Base-by-base conservation (phyloP, 1,140 invertebrate species). In the Macrobrachium nipponense region DNA sequence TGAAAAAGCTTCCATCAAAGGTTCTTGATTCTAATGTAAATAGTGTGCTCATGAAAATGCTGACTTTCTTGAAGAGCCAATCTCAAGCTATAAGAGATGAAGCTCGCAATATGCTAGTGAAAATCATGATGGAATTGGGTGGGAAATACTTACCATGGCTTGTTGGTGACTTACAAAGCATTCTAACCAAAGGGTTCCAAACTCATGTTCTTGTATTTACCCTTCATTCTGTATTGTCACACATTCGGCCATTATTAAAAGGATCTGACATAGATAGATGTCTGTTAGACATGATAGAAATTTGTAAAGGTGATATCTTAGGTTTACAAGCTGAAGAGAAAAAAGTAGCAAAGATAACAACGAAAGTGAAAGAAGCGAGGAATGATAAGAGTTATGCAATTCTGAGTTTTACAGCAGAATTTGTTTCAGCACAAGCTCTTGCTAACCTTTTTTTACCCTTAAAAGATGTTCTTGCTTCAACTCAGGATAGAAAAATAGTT, bases 151-250 rank as follows among this genome's bases (percentile, higher is more conserved):
- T 99, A 84, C 92, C 93, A 27, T 92, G 94, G 90, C 91, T 99
- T 12, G 90, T 99, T 7, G 93, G 94, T 81, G 97, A 98, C 91
- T 93, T 99, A 90, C 94, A 94, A 66, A 92, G 95, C 18, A 91
- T 97, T 11, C 92, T 99, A 75, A 96, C 94, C 0, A 94, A 95
- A 91, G 98, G 98, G 14, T 99, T 96, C 90, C 97, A 99, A 93
- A 94, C 98, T 23, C 98, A 99, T 90, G 97, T 99, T 0, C 92
- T 99, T 18, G 95, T 95, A 5, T 98, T 94, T 87, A 98, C 98
- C 0, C 93, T 98, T 6, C 96, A 99, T 91, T 93, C 95, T 0
- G 92, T 99, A 5, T 90, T 99, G 17, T 93, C 94, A 75, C 93
- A 94, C 62, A 90, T 99, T 75, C 94, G 95, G 88, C 89, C 91